phyloP scores from a whole-genome alignment of 2,888 invertebrate species.

The Trissoscelio sp. region DNA sequence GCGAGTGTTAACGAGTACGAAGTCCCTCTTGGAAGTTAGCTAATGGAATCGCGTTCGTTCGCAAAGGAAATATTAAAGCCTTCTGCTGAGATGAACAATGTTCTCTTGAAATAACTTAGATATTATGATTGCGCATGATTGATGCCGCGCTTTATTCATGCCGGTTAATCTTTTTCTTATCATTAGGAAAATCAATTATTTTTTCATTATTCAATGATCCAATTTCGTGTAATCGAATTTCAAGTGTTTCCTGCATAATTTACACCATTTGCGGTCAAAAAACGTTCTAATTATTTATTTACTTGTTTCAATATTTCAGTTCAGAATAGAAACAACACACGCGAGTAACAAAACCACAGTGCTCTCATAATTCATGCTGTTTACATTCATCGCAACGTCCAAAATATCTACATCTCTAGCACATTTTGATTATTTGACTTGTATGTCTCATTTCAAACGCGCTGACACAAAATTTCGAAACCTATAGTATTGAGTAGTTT shows the following conservation, averaged over 20 bases:
- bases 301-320: no score
- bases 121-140: slow-evolving; percentile 56
- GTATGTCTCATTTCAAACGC: background rate
- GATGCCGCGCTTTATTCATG: slow-evolving; percentile 37
- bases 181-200: slow-evolving; percentile 9
- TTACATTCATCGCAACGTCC: background rate
- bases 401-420: background rate
- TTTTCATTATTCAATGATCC: background rate
- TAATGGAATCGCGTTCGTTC: slow-evolving; percentile 79
- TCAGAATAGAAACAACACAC: no score
- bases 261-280: no score
- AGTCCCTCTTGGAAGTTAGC: slow-evolving; percentile 77
- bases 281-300: no score
- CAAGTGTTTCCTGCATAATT: no score
- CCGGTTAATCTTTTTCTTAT: slow-evolving; percentile 8
- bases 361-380: background rate
- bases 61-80: slow-evolving; percentile 79
- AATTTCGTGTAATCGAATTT: background rate
- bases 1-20: slow-evolving; percentile 78
- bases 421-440: slow-evolving; percentile 16
- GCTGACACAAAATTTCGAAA: background rate
- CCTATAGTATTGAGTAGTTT: slow-evolving; percentile 11
- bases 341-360: background rate
- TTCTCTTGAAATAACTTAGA: slow-evolving; percentile 56
- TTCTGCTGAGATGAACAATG: slow-evolving; percentile 69